Percentiles rank a stretch among this genome's conserved stretches.
Evolutionary conservation across 2,113 vertebrate species (phyloP).

Genomic region (Piprites chloris): DNA sequence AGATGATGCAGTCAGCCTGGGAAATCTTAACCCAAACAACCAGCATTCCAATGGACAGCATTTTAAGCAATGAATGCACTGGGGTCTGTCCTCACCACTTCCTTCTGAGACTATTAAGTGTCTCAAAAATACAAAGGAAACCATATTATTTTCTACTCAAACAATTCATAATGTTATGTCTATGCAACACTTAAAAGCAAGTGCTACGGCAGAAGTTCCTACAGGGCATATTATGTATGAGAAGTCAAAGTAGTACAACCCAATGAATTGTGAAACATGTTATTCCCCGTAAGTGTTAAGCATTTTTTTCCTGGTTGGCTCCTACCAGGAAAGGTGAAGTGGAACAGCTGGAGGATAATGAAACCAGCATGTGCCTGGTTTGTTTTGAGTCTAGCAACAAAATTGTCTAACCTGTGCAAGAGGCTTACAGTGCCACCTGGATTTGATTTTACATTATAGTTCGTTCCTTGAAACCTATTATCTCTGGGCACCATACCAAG

Average conservation of each 20-base stretch:
- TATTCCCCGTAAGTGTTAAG: slow-evolving; percentile 56
- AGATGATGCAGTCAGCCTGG: not conserved
- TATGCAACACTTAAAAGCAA: not conserved
- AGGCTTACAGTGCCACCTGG: slow-evolving; percentile 55
- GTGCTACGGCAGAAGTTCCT: slow-evolving; percentile 9
- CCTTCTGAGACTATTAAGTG: not conserved
- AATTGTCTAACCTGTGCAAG: slow-evolving; percentile 56
- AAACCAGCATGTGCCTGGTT: slow-evolving; percentile 65
- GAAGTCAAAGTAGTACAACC: slow-evolving; percentile 24
- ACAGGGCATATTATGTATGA: slow-evolving; percentile 4
- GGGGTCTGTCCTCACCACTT: not conserved
- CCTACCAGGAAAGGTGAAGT: slow-evolving; percentile 68
- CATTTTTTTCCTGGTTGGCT: slow-evolving; percentile 30
- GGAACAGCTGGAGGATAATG: slow-evolving; percentile 67
- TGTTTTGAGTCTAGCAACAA: slow-evolving; percentile 62
- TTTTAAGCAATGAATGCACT: not conserved
- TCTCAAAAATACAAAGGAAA: not conserved
- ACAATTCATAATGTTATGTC: not conserved
- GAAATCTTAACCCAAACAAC: not conserved
- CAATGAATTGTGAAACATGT: slow-evolving; percentile 50
- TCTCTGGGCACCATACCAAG: slow-evolving; percentile 61
- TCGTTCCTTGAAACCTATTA: slow-evolving; percentile 62
- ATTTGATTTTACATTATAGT: slow-evolving; percentile 62
- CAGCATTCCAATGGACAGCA: not conserved
- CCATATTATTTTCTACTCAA: not conserved